phyloP scores from a whole-genome alignment of 1,140 invertebrate genomes.

The Maconellicoccus hirsutus region DNA sequence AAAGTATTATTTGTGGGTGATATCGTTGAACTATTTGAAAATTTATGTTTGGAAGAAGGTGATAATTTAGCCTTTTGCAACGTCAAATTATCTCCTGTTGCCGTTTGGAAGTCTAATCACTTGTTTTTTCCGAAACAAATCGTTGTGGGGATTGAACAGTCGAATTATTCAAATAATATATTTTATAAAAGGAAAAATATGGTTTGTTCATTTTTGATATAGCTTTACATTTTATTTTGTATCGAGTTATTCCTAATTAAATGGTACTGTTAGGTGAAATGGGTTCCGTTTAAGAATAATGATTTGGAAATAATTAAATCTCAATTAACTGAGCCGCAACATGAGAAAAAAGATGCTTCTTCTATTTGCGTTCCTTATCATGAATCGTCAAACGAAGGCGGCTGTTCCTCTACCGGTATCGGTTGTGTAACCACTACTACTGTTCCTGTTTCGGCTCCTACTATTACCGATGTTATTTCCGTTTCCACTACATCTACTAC shows the following conservation, averaged over 20 bases:
- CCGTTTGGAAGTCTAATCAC: neutral
- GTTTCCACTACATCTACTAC: no score
- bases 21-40: neutral
- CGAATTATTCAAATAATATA: neutral
- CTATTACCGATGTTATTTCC: no score
- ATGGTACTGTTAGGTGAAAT: neutral
- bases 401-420: no score
- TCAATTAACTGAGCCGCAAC: no score
- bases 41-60: neutral
- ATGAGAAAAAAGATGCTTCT: no score
- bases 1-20: neutral
- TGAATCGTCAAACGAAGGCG: no score
- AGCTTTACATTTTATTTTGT: neutral
- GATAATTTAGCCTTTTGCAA: neutral
- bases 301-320: no score
- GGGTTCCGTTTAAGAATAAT: neutral
- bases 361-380: no score
- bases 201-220: neutral
- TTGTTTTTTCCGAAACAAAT: neutral
- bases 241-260: neutral
- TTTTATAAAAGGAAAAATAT: neutral
- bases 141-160: neutral
- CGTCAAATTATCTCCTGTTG: neutral
- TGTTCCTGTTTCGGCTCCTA: no score
- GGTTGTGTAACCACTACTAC: no score